phyloP scores from a whole-genome alignment of 2,797 vertebrate species.

The Ceyx erithaca region DNA sequence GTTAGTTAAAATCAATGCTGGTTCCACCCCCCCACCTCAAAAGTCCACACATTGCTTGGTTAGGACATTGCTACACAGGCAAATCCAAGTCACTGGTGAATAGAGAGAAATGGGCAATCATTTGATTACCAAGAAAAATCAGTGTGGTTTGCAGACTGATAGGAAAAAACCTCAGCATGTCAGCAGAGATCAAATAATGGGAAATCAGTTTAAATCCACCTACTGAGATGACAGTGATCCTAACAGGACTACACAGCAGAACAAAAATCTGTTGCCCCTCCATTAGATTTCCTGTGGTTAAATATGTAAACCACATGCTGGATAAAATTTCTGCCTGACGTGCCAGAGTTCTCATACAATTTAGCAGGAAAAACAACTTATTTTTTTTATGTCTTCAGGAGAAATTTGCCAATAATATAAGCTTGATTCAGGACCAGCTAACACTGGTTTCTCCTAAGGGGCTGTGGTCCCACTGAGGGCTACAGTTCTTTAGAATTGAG shows the following conservation, averaged over 20 bases:
- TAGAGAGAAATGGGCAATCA: neutral
- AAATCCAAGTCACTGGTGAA: neutral
- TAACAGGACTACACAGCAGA: neutral
- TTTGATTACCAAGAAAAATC: neutral
- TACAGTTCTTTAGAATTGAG: neutral
- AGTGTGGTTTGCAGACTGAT: neutral
- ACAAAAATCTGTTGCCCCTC: constrained; percentile 14
- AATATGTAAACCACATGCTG: neutral
- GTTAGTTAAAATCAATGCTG: neutral
- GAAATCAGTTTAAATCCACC: neutral
- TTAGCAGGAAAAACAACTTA: neutral
- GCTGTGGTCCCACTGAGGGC: neutral
- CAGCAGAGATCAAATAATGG: neutral
- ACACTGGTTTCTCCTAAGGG: neutral
- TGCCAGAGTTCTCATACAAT: neutral
- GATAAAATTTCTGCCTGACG: neutral
- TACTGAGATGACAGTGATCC: neutral
- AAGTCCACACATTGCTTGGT: neutral
- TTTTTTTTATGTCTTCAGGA: no score
- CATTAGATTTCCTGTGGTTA: constrained; percentile 3
- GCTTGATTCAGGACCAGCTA: neutral
- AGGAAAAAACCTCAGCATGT: neutral
- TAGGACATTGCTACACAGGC: neutral
- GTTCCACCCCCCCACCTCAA: neutral
- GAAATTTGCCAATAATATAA: neutral